phyloP scores from a whole-genome alignment of 1,140 invertebrate genomes.

The Saccostrea glomerata region DNA sequence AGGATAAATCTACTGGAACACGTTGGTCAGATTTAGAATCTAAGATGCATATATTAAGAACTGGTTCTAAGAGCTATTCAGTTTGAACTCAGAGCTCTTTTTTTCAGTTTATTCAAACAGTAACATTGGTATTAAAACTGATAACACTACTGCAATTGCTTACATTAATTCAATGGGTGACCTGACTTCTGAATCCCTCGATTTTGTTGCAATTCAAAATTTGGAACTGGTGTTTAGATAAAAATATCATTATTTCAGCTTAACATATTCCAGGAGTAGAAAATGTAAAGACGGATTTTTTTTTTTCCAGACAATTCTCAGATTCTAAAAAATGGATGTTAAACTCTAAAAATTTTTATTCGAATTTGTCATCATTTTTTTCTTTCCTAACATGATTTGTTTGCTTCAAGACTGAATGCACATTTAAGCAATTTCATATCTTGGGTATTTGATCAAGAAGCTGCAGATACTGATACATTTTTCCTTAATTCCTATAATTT shows the following conservation, averaged over 20 bases:
- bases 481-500: slow-evolving; percentile 41
- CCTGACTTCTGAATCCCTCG: slow-evolving; percentile 13
- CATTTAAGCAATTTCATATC: slow-evolving; percentile 35
- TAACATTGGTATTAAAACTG: slow-evolving; percentile 41
- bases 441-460: slow-evolving; percentile 36
- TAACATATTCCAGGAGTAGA: slow-evolving; percentile 42
- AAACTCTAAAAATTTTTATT: slow-evolving; percentile 48
- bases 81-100: slow-evolving; percentile 24
- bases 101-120: not conserved
- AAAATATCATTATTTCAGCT: slow-evolving; percentile 23
- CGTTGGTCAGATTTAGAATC: slow-evolving; percentile 46
- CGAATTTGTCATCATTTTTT: slow-evolving; percentile 37
- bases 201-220: slow-evolving; percentile 47
- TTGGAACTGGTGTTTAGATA: slow-evolving; percentile 56
- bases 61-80: slow-evolving; percentile 52
- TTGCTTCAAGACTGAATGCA: slow-evolving; percentile 51
- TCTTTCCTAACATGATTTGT: slow-evolving; percentile 50
- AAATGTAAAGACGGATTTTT: slow-evolving; percentile 55
- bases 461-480: slow-evolving; percentile 39
- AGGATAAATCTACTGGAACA: too few species aligned
- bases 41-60: slow-evolving; percentile 48
- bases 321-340: slow-evolving; percentile 45
- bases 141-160: slow-evolving; percentile 54
- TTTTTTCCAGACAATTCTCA: slow-evolving; percentile 45
- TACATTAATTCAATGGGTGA: slow-evolving; percentile 55